Evolutionary conservation across 2,113 vertebrate species (phyloP).

Genomic region (Lepisosteus osseus): DNA sequence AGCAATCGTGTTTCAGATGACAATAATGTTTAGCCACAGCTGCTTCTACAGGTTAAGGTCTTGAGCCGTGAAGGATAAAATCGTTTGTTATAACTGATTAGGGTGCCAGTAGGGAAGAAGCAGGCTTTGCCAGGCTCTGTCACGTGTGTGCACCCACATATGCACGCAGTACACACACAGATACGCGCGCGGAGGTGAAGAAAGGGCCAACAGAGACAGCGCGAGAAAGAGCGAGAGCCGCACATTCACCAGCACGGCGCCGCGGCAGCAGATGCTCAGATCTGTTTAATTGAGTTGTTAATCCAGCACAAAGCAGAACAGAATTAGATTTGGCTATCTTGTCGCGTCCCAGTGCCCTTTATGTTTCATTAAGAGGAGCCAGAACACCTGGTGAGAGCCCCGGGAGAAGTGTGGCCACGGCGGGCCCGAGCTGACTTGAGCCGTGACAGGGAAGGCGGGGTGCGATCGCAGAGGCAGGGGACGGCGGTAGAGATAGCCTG

Average conservation of each 20-base stretch:
- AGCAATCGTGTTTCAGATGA: neutral
- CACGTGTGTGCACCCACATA: conserved; percentile 19
- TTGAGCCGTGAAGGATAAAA: conserved; percentile 8
- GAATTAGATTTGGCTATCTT: conserved; percentile 48
- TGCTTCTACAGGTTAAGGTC: neutral
- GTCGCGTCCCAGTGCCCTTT: conserved; percentile 42
- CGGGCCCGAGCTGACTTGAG: conserved; percentile 23
- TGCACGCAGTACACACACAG: conserved; percentile 9
- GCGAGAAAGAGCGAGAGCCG: conserved; percentile 16
- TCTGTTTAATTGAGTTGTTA: conserved; percentile 69
- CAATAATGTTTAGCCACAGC: neutral
- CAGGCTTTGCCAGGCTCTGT: conserved; percentile 16
- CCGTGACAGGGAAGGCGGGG: conserved; percentile 37
- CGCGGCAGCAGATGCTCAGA: conserved; percentile 59
- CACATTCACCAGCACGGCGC: conserved; percentile 27
- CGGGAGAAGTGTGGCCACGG: conserved; percentile 18
- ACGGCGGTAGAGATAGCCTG: neutral
- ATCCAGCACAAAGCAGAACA: conserved; percentile 50
- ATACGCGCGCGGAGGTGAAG: conserved; percentile 13
- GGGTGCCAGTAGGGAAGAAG: neutral
- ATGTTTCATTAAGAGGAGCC: conserved; percentile 47
- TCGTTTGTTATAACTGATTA: conserved; percentile 22
- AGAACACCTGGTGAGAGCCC: conserved; percentile 54
- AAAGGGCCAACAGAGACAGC: conserved; percentile 23
- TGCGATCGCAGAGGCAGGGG: neutral